A percentile compares a stretch with the other conserved stretches of the same genome.
These are phyloP conservation scores for Odiellus spinosus DNA, from an alignment of 2,888 invertebrate genomes.

Conservation along the genomic window DNA sequence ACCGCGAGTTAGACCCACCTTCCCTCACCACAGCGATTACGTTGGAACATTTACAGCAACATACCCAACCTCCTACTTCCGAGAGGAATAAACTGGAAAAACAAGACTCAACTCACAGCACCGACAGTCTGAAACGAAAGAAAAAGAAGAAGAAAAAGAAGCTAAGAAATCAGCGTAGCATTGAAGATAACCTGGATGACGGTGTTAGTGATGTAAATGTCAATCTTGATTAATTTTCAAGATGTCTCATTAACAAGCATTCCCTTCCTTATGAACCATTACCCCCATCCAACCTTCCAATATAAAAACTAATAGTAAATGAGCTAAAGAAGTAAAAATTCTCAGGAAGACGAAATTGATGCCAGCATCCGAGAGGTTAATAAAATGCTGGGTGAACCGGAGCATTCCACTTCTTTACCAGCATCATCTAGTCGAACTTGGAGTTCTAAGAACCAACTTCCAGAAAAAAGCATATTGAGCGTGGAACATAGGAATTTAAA, in stretches of 20 bases:
- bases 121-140: slow-evolving; percentile 44
- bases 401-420: neutral
- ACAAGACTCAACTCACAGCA: slow-evolving; percentile 21
- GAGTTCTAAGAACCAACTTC: slow-evolving; percentile 2
- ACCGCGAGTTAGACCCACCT: slow-evolving; percentile 41
- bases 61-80: slow-evolving; percentile 28
- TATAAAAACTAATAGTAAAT: no score
- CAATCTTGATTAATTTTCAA: no score
- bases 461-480: slow-evolving; percentile 37
- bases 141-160: slow-evolving; percentile 38
- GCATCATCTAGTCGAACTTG: slow-evolving; percentile 1
- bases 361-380: slow-evolving; percentile 49
- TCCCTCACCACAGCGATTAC: slow-evolving; percentile 30
- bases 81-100: slow-evolving; percentile 17
- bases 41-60: slow-evolving; percentile 21
- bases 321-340: neutral
- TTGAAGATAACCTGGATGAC: slow-evolving; percentile 46
- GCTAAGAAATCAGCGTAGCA: slow-evolving; percentile 28
- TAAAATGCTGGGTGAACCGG: slow-evolving; percentile 42
- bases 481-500: slow-evolving; percentile 56
- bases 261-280: no score
- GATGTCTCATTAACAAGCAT: no score
- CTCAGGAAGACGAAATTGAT: slow-evolving; percentile 47
- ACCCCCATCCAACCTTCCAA: no score
- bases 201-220: slow-evolving; percentile 7